Base-by-base conservation (phyloP, 2,113 vertebrate genomes). In the Vulpes vulpes region DNA sequence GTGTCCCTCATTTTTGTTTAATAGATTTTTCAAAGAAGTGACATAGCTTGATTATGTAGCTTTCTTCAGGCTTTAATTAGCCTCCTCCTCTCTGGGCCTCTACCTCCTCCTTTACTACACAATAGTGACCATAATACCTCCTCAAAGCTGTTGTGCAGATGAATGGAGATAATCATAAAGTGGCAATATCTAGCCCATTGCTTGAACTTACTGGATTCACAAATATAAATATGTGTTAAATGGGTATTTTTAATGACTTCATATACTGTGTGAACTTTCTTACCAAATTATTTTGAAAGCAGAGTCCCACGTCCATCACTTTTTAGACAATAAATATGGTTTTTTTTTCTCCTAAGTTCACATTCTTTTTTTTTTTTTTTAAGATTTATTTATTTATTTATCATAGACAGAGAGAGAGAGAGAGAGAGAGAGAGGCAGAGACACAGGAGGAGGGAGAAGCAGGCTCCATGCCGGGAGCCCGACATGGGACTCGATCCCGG, bases 231-330 rank as follows among this genome's bases (percentile, higher is more conserved):
- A 35, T 6, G 14, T 19, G 32, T n/a, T 65, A 62, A 62, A 4
- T 87, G 27, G 38, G n/a, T 59, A 27, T 62, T 90, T 83, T 95
- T 65, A 81, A 49, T 86, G 49, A 10, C 51, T 51, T 67, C 32
- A 25, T 7, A 65, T 38, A 32, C 8, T 12, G 0, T 79, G 62
- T 80, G 53, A 88, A 59, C 86, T 74, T 91, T 15, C 92, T 89
- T 80, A 43, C 32, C 60, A 94, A 88, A 60, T 86, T 49, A 81
- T 93, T 92, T 80, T 71, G 71, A 64, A 95, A 89, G 53, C 35
- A 74, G 11, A 1, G 38, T 51, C 6, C 60, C 1, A 32, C 8
- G 8, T 35, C 35, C 16, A 9, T 86, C 49, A 19, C 49, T 85
- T 90, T 20, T 64, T 55, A 76, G 55, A 23, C 6, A 93, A 82